Evolutionary conservation across 2,797 vertebrate genomes (phyloP), one percentile per base, ranked within the genome.

Genomic region (Oryzias sinensis): DNA sequence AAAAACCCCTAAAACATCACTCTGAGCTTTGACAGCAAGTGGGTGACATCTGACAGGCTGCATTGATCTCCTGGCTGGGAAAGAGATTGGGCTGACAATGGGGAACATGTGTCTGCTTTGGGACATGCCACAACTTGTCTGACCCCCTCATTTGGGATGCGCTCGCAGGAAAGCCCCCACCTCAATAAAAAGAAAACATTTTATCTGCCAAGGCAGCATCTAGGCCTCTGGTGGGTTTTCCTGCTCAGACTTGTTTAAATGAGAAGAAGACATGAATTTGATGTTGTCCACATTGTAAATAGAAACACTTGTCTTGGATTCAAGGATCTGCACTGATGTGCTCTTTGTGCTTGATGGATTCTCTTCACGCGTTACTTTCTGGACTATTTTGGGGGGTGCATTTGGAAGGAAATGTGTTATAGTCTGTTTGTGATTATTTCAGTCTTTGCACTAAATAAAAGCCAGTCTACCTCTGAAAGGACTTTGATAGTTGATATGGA

Each of bases 11-110:
- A 65, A 72, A 25, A 41, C 63, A 44, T 83, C 91, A 85, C 42
- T 89, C 77, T 72, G 74, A 29, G 49, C 55, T 72, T 76, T 71
- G 86, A 80, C 84, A 90, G 83, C 71, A 69, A 83, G 89, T 86
- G 87, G 83, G 77, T 83, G 86, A 86, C 80, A 82, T 70, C 70
- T 87, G 87, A 87, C 80, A 65, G 41, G 53, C 86, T 71, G 53
- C 85, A 90, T 91, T 90, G 82, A 89, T 76, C 79, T 74, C 67
- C 78, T 77, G 81, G 86, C 85, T 88, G 83, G 83, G 82, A 83
- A 84, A 89, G 82, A 85, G 83, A 85, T 81, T 56, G 29, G 72
- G 68, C 53, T 84, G 72, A 91, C 89, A 91, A 91, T 84, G 65
- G 85, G 79, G 76, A 87, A 88, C 84, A 86, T 84, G 79, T 88